Base-by-base conservation (phyloP, 2,888 invertebrate species). In the Volucella bombylans region DNA sequence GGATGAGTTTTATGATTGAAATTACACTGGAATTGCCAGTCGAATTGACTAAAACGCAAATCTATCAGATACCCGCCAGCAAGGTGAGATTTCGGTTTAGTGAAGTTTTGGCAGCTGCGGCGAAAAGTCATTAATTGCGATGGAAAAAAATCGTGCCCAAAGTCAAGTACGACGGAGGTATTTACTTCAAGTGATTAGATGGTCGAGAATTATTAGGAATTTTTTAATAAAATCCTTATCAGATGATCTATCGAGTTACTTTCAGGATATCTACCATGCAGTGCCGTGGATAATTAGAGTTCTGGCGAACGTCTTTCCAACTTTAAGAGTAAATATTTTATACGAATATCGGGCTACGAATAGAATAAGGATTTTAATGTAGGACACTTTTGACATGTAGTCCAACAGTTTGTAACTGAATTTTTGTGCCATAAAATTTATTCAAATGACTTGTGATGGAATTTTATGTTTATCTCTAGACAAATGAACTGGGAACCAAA, bases 211-310 rank as follows among this genome's bases (percentile, higher is more conserved):
- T 10, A 62, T 72, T 38, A 50, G 23, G 2, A 45, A 12, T 1
- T 72, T 45, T 45, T 62, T 54, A 45, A 12, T 31, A 8, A 52
- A 39, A 43, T 43, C 62, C n/a, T 14, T 39, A 3, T 8, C 6
- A 4, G 47, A 47, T n/a, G 69, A 57, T 18, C 6, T 57, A 8
- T 12, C 10, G 3, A 57, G 18, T n/a, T 69, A 49, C 57, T 39
- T 14, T 69, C 15, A 49, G 38, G 69, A 69, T 18, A 0, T 69
- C 4, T 69, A 8, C 12, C 38, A 14, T 31, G 18, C 69, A 12
- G 39, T 69, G n/a, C 69, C 69, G 39, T 69, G 69, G 69, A 55
- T 57, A 47, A 15, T 69, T 0, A 39, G 52, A n/a, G 1, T 57
- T 4, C 0, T 69, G 6, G 47, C 38, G n/a, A 47, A 15, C 8